Evolutionary conservation across 2,888 invertebrate genomes (phyloP).

Genomic region (Mystacides longicornis): DNA sequence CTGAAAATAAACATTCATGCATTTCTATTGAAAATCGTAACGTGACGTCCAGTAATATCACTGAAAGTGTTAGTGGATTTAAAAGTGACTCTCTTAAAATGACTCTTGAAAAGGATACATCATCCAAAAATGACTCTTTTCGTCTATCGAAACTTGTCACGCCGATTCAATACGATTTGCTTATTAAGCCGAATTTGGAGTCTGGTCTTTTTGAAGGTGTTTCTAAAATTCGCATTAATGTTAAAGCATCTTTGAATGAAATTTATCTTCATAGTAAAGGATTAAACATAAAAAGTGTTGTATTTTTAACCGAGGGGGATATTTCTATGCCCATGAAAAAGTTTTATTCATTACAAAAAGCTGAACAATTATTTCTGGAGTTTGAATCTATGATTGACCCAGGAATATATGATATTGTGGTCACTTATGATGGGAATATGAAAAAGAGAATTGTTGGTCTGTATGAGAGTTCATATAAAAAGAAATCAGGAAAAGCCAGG

Average conservation of each 20-base stretch:
- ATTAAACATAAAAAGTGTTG: slow-evolving; percentile 39
- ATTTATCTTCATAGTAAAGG: slow-evolving; percentile 53
- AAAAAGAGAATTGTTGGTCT: slow-evolving; percentile 63
- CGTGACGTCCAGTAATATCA: too few species aligned
- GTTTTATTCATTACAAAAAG: slow-evolving; percentile 33
- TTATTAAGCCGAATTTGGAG: slow-evolving; percentile 26
- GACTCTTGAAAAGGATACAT: neutral
- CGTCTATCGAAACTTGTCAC: slow-evolving; percentile 35
- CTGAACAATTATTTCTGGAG: slow-evolving; percentile 38
- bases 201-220: slow-evolving; percentile 27
- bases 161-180: slow-evolving; percentile 39
- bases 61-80: too few species aligned
- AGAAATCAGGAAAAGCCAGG: slow-evolving; percentile 27
- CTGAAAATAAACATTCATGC: neutral
- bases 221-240: slow-evolving; percentile 37
- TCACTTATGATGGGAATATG: slow-evolving; percentile 58
- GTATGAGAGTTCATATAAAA: slow-evolving; percentile 59
- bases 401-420: slow-evolving; percentile 46
- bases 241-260: slow-evolving; percentile 37
- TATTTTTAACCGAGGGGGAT: slow-evolving; percentile 24
- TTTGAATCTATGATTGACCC: slow-evolving; percentile 30
- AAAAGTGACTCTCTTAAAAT: neutral
- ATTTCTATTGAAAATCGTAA: neutral
- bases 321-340: slow-evolving; percentile 32
- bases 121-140: slow-evolving; percentile 26